Base-by-base conservation (phyloP, 2,888 invertebrate species). In the Temnothorax ravouxi region DNA sequence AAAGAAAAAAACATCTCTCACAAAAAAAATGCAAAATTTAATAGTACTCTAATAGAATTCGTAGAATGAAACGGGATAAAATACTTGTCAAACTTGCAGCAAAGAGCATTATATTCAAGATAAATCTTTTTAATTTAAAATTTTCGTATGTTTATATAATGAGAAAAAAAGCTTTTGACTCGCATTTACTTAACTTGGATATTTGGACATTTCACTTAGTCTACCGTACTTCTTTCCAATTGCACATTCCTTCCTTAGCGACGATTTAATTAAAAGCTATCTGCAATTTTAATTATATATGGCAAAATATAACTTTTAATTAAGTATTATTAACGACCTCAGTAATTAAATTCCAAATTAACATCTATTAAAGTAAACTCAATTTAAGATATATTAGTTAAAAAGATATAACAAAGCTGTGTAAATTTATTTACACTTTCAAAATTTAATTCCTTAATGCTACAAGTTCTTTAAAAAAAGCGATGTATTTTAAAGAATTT, bases 211-310 rank as follows among this genome's bases (percentile, higher is more conserved):
- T 66, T 66, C 15, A 34, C 15, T n/a, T 50, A 29, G 18, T 69
- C 13, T 50, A 18, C 18, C 47, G 6, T 1, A 69, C 50, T 69
- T 69, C 29, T 25, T 69, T n/a, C 9, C 29, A 29, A 69, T 29
- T 5, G 1, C 29, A 69, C 18, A n/a, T 50, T 50, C 29, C 13
- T 50, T 69, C 5, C n/a, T 50, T 54, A n/a, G 9, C 15, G n/a
- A 29, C n/a, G 18, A 38, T 52, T 71, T 71, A 71, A 71, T 71
- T 52, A 38, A 71, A 71, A 52, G 34, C 34, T 38, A 13, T 29
- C n/a, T n/a, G 13, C 6, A 34, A 34, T 69, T 52, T 50, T 21
- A 21, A 38, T 34, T 71, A 15, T 3, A 47, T 21, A 52, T 11
- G 13, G 8, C 34, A 29, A 66, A 29, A 47, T 47, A 41, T 41